Conservation (phyloP, 2,888 invertebrate genomes). For the Hanleya hanleyi region DNA sequence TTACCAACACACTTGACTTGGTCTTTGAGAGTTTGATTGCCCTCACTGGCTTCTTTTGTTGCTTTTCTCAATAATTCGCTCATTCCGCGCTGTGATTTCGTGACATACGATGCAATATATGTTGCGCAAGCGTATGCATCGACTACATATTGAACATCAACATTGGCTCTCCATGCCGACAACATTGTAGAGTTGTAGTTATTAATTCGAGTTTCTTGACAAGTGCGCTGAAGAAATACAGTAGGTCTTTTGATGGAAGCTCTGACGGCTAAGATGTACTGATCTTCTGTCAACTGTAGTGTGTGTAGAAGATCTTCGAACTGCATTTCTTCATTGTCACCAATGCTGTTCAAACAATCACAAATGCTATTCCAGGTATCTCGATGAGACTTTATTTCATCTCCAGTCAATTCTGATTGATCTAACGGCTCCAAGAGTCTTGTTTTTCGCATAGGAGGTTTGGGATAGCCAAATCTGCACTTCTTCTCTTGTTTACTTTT, state of each 20-base stretch:
- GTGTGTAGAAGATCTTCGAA: constrained; percentile 21
- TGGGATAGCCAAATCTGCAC: too few species aligned
- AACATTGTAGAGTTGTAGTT: constrained; percentile 27
- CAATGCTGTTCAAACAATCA: too few species aligned
- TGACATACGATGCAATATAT: constrained; percentile 41
- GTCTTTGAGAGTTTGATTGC: constrained; percentile 27
- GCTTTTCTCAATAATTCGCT: constrained; percentile 37
- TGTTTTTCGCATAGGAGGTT: too few species aligned
- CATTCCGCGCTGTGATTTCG: constrained; percentile 41
- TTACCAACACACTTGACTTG: constrained; percentile 35
- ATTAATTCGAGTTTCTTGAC: constrained; percentile 29
- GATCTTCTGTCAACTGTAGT: constrained; percentile 22
- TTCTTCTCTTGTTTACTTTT: too few species aligned
- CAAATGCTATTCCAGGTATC: too few species aligned
- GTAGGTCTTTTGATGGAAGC: constrained; percentile 24
- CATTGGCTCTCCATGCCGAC: constrained; percentile 34
- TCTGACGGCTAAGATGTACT: constrained; percentile 17
- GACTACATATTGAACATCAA: constrained; percentile 33
- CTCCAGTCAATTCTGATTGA: too few species aligned
- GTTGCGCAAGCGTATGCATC: constrained; percentile 30
- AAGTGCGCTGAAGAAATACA: constrained; percentile 28
- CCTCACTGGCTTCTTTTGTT: constrained; percentile 32
- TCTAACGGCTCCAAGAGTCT: too few species aligned
- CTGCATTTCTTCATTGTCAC: too few species aligned
- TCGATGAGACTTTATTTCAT: too few species aligned